A percentile compares a stretch with the other conserved stretches of the same genome.
Conservation (phyloP, 2,113 vertebrate genomes). For the Lagopus leucura region DNA sequence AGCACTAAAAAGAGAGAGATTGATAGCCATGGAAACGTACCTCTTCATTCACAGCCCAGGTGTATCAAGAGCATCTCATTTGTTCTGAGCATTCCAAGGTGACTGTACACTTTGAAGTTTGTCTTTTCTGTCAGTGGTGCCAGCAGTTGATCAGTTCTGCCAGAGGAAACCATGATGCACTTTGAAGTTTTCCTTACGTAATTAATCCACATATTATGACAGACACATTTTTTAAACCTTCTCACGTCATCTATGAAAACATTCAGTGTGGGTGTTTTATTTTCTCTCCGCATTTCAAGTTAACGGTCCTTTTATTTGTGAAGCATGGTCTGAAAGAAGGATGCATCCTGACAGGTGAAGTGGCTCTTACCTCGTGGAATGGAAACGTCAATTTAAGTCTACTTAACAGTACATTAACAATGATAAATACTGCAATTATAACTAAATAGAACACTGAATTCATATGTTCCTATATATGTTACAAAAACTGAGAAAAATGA, state of each 20-base stretch:
- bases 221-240: neutral
- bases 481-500: neutral
- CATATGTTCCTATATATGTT: neutral
- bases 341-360: neutral
- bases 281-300: neutral
- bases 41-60: neutral
- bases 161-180: neutral
- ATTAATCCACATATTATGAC: neutral
- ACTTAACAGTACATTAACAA: neutral
- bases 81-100: constrained; percentile 22
- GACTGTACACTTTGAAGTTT: constrained; percentile 39
- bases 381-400: neutral
- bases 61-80: neutral
- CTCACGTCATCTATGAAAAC: neutral
- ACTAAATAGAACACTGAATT: neutral
- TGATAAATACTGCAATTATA: neutral
- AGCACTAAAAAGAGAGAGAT: neutral
- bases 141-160: constrained; percentile 11
- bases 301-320: neutral
- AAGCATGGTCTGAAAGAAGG: neutral
- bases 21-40: neutral
- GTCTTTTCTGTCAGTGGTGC: neutral
- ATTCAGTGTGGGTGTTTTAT: neutral
- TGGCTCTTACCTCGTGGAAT: neutral
- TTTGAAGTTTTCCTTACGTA: constrained; percentile 25